Evolutionary conservation across 2,797 vertebrate species (phyloP), one percentile per base, ranked within the genome.

Genomic region (Balearica regulorum): DNA sequence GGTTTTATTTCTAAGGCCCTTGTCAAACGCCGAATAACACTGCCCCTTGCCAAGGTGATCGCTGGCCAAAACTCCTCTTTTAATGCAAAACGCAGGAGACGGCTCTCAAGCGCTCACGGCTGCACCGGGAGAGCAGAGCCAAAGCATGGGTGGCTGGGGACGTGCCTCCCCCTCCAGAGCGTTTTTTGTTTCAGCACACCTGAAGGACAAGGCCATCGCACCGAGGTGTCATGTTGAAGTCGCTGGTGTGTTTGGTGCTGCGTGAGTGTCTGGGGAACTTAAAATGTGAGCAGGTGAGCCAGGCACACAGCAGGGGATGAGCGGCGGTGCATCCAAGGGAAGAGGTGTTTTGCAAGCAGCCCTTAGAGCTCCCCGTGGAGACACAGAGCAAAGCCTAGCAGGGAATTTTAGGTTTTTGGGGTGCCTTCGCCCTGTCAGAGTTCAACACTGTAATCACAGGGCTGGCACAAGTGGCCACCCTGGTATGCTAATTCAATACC

Each of bases 81-180:
- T 6, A 14, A 20, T 5, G 29, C 0, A 3, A 58, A 33, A 37
- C 22, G 57, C 65, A 81, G 71, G 62, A 1, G 5, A 24, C 0
- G 1, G 54, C 53, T 87, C 71, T 35, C 8, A 12, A 48, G 54
- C 1, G 16, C 49, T 61, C 14, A 5, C 8, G 18, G 77, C 26
- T 2, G 0, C 3, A 8, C 53, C 2, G 4, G 58, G 68, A 80
- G 46, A 85, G 80, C 46, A 57, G 84, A 79, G 18, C 35, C 7
- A 1, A 26, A 13, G 49, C 2, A 6, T 4, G 5, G n/a, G 51
- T n/a, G 58, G n/a, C 54, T 57, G 43, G 62, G 68, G 26, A 72
- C 5, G 6, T 37, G 43, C 49, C 19, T 73, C 43, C 14, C 37
- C 26, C 21, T 76, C n/a, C 46, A 39, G 19, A 39, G 16, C 2